Base-by-base conservation (phyloP, 92 coral and sea anemone genomes). In the Parazoanthus atlanticus region DNA sequence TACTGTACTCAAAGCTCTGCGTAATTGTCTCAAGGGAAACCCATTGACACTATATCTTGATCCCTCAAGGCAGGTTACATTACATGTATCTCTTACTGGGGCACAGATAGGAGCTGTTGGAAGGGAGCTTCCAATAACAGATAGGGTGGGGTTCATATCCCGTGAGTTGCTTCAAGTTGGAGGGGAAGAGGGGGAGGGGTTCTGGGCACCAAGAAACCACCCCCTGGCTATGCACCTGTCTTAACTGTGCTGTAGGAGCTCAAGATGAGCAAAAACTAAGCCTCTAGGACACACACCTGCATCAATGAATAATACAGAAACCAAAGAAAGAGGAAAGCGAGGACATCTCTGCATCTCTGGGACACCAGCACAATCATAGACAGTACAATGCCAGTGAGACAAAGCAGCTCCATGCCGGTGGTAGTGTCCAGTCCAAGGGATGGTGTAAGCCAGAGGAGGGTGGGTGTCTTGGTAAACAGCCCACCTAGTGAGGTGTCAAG, bases 361-460 rank as follows among this genome's bases (percentile, higher is more conserved):
- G 98, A 97, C 41, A 97, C 92, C 78, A 97, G 91, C 41, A 95
- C 86, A 9, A 94, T 82, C 91, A 95, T 73, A 1, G 98, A 97
- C 13, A 95, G 70, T 5, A 78, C 52, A n/a, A 95, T 95, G 33
- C 98, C 98, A 17, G 76, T 41, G 10, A 95, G 54, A 86, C 97
- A 94, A 36, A 97, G 90, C 79, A 97, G 89, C 92, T 97, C 99
- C 99, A 97, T 97, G 23, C 97, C 98, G 75, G 97, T 80, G 13
- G 93, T 47, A 8, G 97, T 91, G 89, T 95, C 97, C 80, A 97
- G 90, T 26, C 99, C 99, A 11, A 97, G 91, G 40, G 81, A 86
- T 2, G 94, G 97, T 5, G 98, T 94, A 46, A 95, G 40, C 95
- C 98, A 95, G 19, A 97, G 88, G 6, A 97, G 97, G 73, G 98